phyloP scores from a whole-genome alignment of 2,113 vertebrate species.

The Athene noctua region DNA sequence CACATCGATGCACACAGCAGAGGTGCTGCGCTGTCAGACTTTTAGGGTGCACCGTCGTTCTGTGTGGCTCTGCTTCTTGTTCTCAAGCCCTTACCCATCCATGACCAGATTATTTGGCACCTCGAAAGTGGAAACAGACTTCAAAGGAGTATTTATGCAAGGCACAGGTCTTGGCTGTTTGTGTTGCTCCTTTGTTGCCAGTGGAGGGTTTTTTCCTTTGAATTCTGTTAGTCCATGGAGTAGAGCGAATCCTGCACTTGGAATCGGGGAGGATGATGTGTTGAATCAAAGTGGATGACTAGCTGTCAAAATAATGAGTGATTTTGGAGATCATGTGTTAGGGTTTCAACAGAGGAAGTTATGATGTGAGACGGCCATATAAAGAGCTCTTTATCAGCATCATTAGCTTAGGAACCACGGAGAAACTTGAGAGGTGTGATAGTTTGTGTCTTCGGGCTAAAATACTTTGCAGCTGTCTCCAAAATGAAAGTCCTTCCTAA shows the following conservation, averaged over 20 bases:
- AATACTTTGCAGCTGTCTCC: not conserved
- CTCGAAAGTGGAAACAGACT: not conserved
- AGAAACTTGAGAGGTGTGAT: not conserved
- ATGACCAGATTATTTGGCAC: not conserved
- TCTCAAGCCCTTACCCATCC: not conserved
- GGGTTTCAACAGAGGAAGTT: not conserved
- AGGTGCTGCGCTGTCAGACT: not conserved
- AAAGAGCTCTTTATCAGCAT: not conserved
- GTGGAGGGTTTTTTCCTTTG: not conserved
- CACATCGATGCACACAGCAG: not conserved
- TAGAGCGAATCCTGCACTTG: not conserved
- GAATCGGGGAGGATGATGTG: not conserved
- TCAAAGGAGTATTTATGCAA: not conserved
- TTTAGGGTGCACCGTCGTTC: not conserved
- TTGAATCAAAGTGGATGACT: not conserved
- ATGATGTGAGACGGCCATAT: not conserved
- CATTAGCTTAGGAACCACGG: not conserved
- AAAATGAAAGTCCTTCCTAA: not conserved
- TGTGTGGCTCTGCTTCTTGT: not conserved
- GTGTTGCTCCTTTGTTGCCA: not conserved
- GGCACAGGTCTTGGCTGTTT: not conserved
- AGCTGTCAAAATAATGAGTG: not conserved
- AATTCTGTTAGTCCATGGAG: not conserved
- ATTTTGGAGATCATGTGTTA: not conserved
- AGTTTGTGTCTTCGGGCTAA: not conserved